phyloP scores from a whole-genome alignment of 2,888 invertebrate species.

The Agrochola lota region DNA sequence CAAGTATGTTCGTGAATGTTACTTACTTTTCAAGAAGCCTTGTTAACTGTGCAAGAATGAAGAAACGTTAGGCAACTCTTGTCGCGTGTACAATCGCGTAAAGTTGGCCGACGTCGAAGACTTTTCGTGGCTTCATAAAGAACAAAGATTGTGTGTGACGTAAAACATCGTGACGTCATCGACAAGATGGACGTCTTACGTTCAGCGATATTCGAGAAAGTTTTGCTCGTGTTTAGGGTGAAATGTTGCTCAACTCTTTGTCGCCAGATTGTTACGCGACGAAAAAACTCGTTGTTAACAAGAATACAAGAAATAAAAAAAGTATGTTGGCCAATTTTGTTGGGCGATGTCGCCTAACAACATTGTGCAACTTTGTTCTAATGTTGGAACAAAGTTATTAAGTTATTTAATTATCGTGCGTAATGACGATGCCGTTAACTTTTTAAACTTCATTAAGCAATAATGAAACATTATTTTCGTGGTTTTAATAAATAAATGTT shows the following conservation, averaged over 20 bases:
- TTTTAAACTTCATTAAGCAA: slow-evolving; percentile 23
- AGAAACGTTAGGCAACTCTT: slow-evolving; percentile 30
- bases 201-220: slow-evolving; percentile 6
- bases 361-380: too few species aligned
- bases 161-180: slow-evolving; percentile 26
- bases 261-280: slow-evolving; percentile 9
- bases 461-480: slow-evolving; percentile 1
- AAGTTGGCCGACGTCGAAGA: slow-evolving; percentile 27
- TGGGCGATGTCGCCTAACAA: not conserved
- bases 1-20: slow-evolving; percentile 1
- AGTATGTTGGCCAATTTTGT: slow-evolving; percentile 17
- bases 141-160: slow-evolving; percentile 49
- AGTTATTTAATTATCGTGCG: slow-evolving; percentile 4
- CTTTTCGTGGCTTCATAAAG: slow-evolving; percentile 39
- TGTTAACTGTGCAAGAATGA: slow-evolving; percentile 6
- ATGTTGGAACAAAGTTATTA: not conserved
- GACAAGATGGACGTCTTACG: not conserved
- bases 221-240: slow-evolving; percentile 23
- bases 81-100: slow-evolving; percentile 8
- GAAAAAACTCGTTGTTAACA: slow-evolving; percentile 4
- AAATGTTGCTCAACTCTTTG: slow-evolving; percentile 45
- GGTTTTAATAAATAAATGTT: slow-evolving; percentile 7
- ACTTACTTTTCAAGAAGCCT: slow-evolving; percentile 11
- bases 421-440: not conserved
- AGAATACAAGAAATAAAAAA: slow-evolving; percentile 3